phyloP scores from a whole-genome alignment of 2,797 vertebrate species.

The Sphaeramia orbicularis region DNA sequence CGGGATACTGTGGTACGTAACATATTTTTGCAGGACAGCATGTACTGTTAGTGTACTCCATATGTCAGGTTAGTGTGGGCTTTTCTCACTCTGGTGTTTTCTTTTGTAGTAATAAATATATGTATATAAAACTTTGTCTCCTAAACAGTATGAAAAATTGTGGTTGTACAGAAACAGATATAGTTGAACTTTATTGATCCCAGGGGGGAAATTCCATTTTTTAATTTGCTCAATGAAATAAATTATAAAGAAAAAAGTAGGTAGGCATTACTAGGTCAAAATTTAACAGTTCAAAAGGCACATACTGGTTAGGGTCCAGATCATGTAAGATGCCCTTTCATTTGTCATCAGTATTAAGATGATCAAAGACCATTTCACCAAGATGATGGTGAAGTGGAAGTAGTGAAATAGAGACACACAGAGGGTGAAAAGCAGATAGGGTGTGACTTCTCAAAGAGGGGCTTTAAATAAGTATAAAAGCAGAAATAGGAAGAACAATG shows the following conservation, averaged over 20 bases:
- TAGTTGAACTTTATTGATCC: no score
- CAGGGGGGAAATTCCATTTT: no score
- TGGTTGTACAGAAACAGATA: background rate
- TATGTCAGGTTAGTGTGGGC: constrained; percentile 29
- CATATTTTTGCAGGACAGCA: constrained; percentile 24
- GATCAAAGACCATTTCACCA: constrained; percentile 33
- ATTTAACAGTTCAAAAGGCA: constrained; percentile 18
- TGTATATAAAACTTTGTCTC: background rate
- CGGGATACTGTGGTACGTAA: constrained; percentile 90
- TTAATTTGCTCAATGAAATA: no score
- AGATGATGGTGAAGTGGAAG: constrained; percentile 34
- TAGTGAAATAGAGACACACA: constrained; percentile 30
- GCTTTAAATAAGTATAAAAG: constrained; percentile 19
- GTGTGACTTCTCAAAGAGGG: constrained; percentile 18
- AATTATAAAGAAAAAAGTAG: constrained; percentile 1
- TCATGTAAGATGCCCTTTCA: constrained; percentile 4
- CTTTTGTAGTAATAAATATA: constrained; percentile 4
- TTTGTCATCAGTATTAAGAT: constrained; percentile 26
- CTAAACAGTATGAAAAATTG: constrained; percentile 3
- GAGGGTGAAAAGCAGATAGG: constrained; percentile 7
- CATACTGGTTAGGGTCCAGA: constrained; percentile 20
- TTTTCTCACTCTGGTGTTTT: constrained; percentile 18
- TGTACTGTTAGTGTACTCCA: constrained; percentile 26
- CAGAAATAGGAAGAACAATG: background rate
- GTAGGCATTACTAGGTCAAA: constrained; percentile 10